Base-by-base conservation (phyloP, 2,797 vertebrate species). In the Brachymystax lenok region DNA sequence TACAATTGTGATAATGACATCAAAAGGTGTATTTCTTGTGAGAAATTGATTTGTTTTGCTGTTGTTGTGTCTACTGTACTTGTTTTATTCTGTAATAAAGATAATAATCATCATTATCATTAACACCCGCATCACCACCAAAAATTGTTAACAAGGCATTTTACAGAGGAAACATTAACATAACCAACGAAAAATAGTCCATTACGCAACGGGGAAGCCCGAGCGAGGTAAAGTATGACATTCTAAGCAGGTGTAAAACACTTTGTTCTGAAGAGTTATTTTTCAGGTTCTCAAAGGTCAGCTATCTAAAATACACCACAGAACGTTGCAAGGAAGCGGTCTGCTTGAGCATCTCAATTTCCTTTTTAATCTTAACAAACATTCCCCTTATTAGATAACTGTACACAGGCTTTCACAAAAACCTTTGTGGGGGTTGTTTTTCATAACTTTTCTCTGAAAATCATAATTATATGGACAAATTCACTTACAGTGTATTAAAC, bases 271-370 rank as follows among this genome's bases (percentile, higher is more conserved):
- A 80, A 78, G 84, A 88, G 86, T 88, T 92, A 77, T 91, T 93
- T 92, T 91, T 86, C 86, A 80, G 89, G 82, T 88, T 88, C 79
- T 83, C 84, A 93, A 93, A 93, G 90, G 92, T 92, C 90, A 92
- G 85, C 84, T 76, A 76, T 68, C 76, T 46, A 81, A 73, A 50
- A 80, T 71, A 88, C 80, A 78, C 85, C 79, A 87, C 75, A 40
- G 74, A 30, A 86, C 64, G 59, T 77, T 78, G 14, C 88, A 3
- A 85, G 68, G 82, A 88, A 84, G 83, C 63, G 63, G 24, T 56
- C 52, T 64, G 68, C 69, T 80, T 79, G 77, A 40, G 40, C 75
- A 88, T 72, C 75, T 76, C 21, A 0, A 56, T 67, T 82, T 85
- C 77, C 82, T 68, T 85, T 69, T 27, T 17, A 17, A 89, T 74